Base-by-base conservation (phyloP, 2,888 invertebrate genomes). In the Hypena proboscidalis region DNA sequence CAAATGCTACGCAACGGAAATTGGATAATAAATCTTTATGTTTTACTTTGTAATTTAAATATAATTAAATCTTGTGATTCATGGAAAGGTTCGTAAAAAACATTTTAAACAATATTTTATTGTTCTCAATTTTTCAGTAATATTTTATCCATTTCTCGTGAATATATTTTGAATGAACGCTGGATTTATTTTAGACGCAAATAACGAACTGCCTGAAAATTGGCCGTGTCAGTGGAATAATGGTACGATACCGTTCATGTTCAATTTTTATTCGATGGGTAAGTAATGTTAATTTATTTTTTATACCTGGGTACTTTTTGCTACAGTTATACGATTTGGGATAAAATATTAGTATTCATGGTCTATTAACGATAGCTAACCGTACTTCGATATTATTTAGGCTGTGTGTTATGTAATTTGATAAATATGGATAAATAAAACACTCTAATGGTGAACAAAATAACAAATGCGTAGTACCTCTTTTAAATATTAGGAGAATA, bases 211-310 rank as follows among this genome's bases (percentile, higher is more conserved):
- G 19, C 80, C 83, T 0, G 0, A 1, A 14, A 62, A 68, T 50
- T 86, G 84, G 83, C 84, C 83, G 1, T 69, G 70, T 40, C 49
- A 71, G 1, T 86, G 85, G 85, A 67, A 42, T 13, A 41, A 57
- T 1, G 83, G 83, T 0, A 49, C 31, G 5, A 80, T 86, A 54
- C 84, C 83, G 3, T 85, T 66, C 29, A 70, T 64, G 5, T 81
- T 72, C 30, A 77, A 86, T 67, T 81, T 77, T 53, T 86, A 70
- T 59, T 64, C 80, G 8, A 47, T 72, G 32, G 74, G 86, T 86
- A 57, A 80, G 85, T 77, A 44, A 9, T 7, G 1, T 22, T 1
- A 21, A 1, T 32, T 1, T 14, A n/a, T 11, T 27, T 27, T 14
- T 14, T n/a, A 1, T 13, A 27, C 13, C 14, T n/a, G n/a, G n/a